These are phyloP conservation scores for Amniataba percoides DNA, from an alignment of 2,797 vertebrate genomes.

Conservation along the genomic window DNA sequence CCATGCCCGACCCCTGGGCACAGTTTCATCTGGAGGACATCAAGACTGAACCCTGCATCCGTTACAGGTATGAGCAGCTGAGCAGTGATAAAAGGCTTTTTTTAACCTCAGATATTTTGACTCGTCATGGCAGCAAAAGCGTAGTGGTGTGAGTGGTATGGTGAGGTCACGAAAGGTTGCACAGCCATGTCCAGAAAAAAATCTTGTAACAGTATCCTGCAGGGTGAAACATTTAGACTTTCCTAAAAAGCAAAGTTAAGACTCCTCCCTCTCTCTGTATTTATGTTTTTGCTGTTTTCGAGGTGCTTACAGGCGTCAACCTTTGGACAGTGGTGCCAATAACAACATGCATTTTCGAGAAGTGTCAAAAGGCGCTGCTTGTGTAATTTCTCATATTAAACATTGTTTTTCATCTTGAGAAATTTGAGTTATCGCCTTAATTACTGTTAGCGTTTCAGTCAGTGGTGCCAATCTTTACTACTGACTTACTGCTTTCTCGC, in stretches of 20 bases:
- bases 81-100: neutral
- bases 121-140: neutral
- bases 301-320: too few species aligned
- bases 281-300: too few species aligned
- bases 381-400: too few species aligned
- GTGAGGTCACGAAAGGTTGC: neutral
- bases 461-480: slow-evolving; percentile 38
- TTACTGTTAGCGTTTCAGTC: neutral
- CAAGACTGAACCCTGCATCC: slow-evolving; percentile 88
- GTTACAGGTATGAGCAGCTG: slow-evolving; percentile 89
- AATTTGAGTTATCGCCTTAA: too few species aligned
- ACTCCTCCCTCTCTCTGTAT: too few species aligned
- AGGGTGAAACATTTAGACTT: neutral
- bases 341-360: too few species aligned
- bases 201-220: neutral
- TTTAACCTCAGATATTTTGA: neutral
- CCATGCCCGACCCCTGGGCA: slow-evolving; percentile 98
- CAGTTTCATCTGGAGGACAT: slow-evolving; percentile 96
- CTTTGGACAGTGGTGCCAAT: too few species aligned
- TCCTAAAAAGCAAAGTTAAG: too few species aligned
- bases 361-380: too few species aligned
- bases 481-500: slow-evolving; percentile 10
- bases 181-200: rapidly evolving
- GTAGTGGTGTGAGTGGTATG: neutral
- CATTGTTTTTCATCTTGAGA: too few species aligned